phyloP scores from a whole-genome alignment of 2,888 invertebrate genomes.

The Andrena minutula region DNA sequence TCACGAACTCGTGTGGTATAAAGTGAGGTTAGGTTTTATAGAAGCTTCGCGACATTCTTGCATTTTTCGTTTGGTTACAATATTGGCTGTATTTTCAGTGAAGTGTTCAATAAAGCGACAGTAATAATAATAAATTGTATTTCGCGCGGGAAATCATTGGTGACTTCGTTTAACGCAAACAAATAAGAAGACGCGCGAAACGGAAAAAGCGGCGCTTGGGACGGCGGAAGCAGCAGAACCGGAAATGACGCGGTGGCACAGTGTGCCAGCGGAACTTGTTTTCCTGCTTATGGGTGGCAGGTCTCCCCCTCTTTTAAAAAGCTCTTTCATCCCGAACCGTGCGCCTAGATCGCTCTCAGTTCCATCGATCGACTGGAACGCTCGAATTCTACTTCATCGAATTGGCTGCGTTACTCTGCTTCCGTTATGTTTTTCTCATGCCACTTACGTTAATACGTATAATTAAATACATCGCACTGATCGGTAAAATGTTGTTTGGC shows the following conservation, averaged over 20 bases:
- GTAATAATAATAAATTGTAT: not conserved
- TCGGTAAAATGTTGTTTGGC: not conserved
- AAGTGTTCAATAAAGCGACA: not conserved
- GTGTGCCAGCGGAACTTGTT: constrained; percentile 80
- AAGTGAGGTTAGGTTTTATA: no score
- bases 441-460: not conserved
- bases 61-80: no score
- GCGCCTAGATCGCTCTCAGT: constrained; percentile 14
- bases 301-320: constrained; percentile 79
- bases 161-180: not conserved
- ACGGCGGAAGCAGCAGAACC: constrained; percentile 73
- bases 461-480: not conserved
- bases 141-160: not conserved
- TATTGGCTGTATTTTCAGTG: no score
- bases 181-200: constrained; percentile 2
- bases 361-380: constrained; percentile 14
- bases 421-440: not conserved
- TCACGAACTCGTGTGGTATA: no score
- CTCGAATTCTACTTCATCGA: constrained; percentile 17
- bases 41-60: no score
- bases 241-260: constrained; percentile 77
- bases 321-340: constrained; percentile 74
- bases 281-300: constrained; percentile 81
- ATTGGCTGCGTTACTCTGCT: not conserved
- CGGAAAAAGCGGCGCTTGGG: constrained; percentile 24